Percentiles rank a stretch among this genome's conserved stretches.
phyloP scores from a whole-genome alignment of 2,113 vertebrate genomes.

The Tachysurus fulvidraco region DNA sequence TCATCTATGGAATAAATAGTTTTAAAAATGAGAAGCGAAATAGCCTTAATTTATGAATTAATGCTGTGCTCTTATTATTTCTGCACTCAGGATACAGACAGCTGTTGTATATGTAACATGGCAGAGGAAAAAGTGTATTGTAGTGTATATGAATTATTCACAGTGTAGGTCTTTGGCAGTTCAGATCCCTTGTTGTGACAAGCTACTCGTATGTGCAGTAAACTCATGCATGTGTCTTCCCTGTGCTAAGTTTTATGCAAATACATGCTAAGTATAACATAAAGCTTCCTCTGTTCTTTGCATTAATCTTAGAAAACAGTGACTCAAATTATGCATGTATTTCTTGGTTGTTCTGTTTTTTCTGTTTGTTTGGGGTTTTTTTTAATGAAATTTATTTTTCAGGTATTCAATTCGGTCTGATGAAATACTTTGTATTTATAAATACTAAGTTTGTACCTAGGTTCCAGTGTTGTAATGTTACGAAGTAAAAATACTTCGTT shows the following conservation, averaged over 20 bases:
- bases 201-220: slow-evolving; percentile 28
- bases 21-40: background rate
- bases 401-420: too few species aligned
- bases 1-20: background rate
- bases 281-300: slow-evolving; percentile 55
- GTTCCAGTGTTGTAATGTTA: too few species aligned
- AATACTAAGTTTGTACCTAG: background rate
- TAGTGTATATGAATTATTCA: slow-evolving; percentile 22
- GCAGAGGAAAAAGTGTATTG: background rate
- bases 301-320: background rate
- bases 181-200: background rate
- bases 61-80: background rate
- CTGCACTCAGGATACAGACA: background rate
- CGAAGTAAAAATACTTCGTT: too few species aligned
- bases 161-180: slow-evolving; percentile 6
- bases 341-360: background rate
- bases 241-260: slow-evolving; percentile 13
- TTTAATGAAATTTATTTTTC: background rate
- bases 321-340: background rate
- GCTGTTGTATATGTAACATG: background rate
- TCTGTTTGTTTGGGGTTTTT: background rate
- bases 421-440: too few species aligned
- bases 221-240: slow-evolving; percentile 14
- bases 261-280: background rate
- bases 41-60: background rate